Evolutionary conservation across 2,113 vertebrate species (phyloP).

Genomic region (Paracanthobrama guichenoti): DNA sequence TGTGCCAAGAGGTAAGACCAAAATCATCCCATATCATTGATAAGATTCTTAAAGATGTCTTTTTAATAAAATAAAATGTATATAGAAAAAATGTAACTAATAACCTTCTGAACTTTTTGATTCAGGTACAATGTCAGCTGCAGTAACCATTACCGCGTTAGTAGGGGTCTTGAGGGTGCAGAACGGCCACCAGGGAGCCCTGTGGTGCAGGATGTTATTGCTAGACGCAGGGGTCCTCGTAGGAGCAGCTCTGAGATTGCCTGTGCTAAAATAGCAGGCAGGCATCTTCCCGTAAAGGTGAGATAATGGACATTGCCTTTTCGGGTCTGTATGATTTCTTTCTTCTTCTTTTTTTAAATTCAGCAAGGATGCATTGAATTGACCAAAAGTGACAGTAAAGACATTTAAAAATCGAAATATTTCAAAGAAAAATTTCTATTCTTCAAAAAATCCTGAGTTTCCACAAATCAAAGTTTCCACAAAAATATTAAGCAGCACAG

Average conservation of each 20-base stretch:
- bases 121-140: constrained; percentile 96
- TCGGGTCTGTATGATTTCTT: background rate
- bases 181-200: constrained; percentile 74
- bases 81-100: no score
- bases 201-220: constrained; percentile 69
- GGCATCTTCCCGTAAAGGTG: constrained; percentile 86
- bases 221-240: constrained; percentile 80
- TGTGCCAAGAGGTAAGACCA: constrained; percentile 92
- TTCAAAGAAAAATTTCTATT: background rate
- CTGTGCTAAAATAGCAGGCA: constrained; percentile 84
- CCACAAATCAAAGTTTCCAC: background rate
- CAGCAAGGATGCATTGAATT: background rate
- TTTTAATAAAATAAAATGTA: no score
- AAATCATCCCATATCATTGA: background rate
- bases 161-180: constrained; percentile 83
- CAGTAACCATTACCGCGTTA: constrained; percentile 89
- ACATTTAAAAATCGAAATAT: background rate
- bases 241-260: constrained; percentile 85
- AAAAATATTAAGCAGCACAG: background rate
- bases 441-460: background rate
- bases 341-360: background rate
- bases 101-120: background rate
- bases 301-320: background rate
- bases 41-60: background rate
- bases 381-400: background rate